Evolutionary conservation across 1,140 invertebrate species (phyloP).

Genomic region (Heliconius himera): DNA sequence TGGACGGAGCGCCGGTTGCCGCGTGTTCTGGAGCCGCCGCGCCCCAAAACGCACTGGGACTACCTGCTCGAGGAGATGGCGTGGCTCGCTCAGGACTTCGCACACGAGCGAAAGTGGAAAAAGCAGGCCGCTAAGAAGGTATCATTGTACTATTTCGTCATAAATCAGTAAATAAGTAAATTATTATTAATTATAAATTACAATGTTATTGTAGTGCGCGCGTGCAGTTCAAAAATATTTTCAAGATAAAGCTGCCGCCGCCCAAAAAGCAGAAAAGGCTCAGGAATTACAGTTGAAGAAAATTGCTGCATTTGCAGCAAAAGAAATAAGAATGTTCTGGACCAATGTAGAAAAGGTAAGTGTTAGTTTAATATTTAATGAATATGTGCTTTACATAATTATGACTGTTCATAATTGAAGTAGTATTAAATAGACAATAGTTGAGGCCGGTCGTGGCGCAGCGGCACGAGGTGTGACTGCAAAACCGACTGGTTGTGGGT

Average conservation of each 20-base stretch:
- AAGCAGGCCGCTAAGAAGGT: constrained; percentile 96
- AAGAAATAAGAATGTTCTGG: constrained; percentile 98
- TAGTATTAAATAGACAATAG: too few species aligned
- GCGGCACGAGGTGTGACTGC: too few species aligned
- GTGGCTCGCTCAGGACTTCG: constrained; percentile 98
- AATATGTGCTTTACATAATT: too few species aligned
- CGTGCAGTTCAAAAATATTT: constrained; percentile 98
- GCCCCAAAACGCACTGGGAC: constrained; percentile 98
- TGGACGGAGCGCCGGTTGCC: constrained; percentile 96
- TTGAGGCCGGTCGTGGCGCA: too few species aligned
- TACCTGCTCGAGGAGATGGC: constrained; percentile 99
- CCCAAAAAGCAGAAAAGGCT: constrained; percentile 94
- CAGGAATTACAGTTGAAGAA: constrained; percentile 93
- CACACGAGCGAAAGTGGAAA: constrained; percentile 98
- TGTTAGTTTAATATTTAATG: not conserved
- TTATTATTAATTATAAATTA: not conserved
- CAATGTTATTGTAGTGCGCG: constrained; percentile 82
- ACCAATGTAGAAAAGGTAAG: constrained; percentile 94
- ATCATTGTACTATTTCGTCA: not conserved
- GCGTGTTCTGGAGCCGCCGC: constrained; percentile 94
- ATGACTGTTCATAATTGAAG: too few species aligned
- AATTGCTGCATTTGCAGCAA: constrained; percentile 94
- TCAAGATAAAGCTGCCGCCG: constrained; percentile 95
- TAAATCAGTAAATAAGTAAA: not conserved
- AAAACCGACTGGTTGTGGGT: too few species aligned